Evolutionary conservation across 2,888 invertebrate genomes (phyloP).

Genomic region (Hydriomena furcata): DNA sequence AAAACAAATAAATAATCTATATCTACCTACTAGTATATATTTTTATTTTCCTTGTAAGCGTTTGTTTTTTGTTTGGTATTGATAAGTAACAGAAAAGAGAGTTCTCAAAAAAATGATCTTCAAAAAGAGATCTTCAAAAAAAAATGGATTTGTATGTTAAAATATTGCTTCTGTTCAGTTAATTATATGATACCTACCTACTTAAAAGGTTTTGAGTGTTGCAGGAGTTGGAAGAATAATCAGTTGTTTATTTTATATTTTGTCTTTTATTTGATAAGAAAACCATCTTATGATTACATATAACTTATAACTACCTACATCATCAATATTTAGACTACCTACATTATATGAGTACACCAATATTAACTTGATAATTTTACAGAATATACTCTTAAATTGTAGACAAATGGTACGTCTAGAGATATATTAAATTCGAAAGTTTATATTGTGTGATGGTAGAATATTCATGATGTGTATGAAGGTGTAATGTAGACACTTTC

Average conservation of each 20-base stretch:
- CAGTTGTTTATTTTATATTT: conserved; percentile 23
- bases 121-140: too few relatives aligned
- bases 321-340: conserved; percentile 67
- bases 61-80: too few relatives aligned
- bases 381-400: conserved; percentile 43
- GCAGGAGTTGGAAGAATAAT: conserved; percentile 4
- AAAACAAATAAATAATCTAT: too few relatives aligned
- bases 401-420: conserved; percentile 50
- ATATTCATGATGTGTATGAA: conserved; percentile 34
- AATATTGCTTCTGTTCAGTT: not conserved
- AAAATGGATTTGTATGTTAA: too few relatives aligned
- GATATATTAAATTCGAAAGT: conserved; percentile 62
- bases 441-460: conserved; percentile 44
- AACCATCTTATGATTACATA: conserved; percentile 66
- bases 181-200: too few relatives aligned
- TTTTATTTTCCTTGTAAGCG: too few relatives aligned
- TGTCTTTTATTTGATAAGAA: conserved; percentile 60
- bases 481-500: conserved; percentile 38
- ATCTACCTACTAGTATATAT: too few relatives aligned
- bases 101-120: too few relatives aligned
- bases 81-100: too few relatives aligned
- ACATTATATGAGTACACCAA: conserved; percentile 48
- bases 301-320: conserved; percentile 63
- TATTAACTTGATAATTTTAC: conserved; percentile 53
- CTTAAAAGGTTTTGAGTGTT: not conserved